A percentile compares a stretch with the other conserved stretches of the same genome.
Conservation (phyloP, 2,113 vertebrate genomes). For the Anolis carolinensis region DNA sequence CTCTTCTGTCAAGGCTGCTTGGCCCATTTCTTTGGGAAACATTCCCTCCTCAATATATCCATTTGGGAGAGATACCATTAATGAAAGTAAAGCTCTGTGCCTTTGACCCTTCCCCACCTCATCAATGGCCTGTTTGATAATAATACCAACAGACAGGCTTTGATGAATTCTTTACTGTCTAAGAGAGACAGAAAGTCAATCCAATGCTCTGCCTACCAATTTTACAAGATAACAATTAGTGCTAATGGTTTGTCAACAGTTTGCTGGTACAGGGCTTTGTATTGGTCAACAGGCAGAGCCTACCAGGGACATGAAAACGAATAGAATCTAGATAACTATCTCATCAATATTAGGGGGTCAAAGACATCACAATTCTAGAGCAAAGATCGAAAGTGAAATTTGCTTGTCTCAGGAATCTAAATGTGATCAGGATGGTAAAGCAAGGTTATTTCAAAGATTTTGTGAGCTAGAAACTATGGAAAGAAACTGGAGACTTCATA, state of each 20-base stretch:
- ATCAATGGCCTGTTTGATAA: constrained; percentile 48
- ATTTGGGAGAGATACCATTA: background rate
- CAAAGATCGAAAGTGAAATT: constrained; percentile 19
- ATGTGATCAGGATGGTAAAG: constrained; percentile 16
- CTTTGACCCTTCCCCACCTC: constrained; percentile 53
- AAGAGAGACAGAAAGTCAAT: constrained; percentile 64
- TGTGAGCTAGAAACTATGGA: background rate
- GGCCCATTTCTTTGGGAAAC: background rate
- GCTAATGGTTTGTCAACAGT: constrained; percentile 52
- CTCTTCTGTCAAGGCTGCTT: background rate
- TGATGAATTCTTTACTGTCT: constrained; percentile 59
- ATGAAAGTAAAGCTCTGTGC: background rate
- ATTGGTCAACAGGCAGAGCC: constrained; percentile 5
- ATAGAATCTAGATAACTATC: constrained; percentile 37
- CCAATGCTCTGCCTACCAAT: constrained; percentile 50
- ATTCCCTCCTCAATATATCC: background rate
- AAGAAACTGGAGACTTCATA: background rate
- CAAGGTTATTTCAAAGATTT: constrained; percentile 21
- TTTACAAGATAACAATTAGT: constrained; percentile 52
- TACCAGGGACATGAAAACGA: background rate
- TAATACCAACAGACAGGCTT: constrained; percentile 1
- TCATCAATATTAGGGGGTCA: constrained; percentile 58
- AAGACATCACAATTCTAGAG: constrained; percentile 16
- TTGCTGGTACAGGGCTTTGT: constrained; percentile 34
- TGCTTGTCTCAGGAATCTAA: constrained; percentile 2